phyloP scores from a whole-genome alignment of 2,888 invertebrate genomes.

The Lithophane leautieri region DNA sequence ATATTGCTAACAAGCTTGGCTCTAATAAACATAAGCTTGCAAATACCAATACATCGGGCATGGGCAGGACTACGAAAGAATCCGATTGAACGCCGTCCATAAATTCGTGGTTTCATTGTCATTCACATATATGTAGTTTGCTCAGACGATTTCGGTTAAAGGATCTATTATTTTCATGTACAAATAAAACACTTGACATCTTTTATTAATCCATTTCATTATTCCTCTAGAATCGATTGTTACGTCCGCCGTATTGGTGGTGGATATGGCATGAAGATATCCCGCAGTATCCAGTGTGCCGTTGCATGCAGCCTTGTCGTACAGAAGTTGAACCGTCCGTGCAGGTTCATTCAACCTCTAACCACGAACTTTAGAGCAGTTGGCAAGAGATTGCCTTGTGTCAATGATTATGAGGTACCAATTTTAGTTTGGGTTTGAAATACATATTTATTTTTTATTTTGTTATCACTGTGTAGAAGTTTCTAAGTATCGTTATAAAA shows the following conservation, averaged over 20 bases:
- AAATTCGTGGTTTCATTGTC: not conserved
- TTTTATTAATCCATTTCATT: not conserved
- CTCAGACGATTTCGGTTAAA: not conserved
- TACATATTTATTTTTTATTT: not conserved
- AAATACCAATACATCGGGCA: not conserved
- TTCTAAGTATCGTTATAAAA: too few species aligned
- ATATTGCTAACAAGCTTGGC: too few species aligned
- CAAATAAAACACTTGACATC: not conserved
- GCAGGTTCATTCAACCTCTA: conserved; percentile 91
- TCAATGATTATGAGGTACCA: conserved; percentile 86
- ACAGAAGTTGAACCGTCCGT: conserved; percentile 90
- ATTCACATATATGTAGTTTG: not conserved
- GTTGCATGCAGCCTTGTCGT: conserved; percentile 92
- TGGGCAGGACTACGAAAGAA: too few species aligned
- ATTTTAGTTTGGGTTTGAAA: too few species aligned
- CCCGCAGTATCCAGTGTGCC: conserved; percentile 89
- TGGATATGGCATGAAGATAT: conserved; percentile 93
- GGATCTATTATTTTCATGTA: not conserved
- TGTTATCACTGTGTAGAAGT: too few species aligned
- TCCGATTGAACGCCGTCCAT: not conserved
- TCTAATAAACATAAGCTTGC: not conserved
- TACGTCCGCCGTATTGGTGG: conserved; percentile 79
- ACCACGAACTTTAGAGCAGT: conserved; percentile 91
- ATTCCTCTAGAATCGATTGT: conserved; percentile 91
- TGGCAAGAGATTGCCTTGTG: conserved; percentile 88